phyloP scores from a whole-genome alignment of 2,113 vertebrate genomes.

The Hepsetus odoe region DNA sequence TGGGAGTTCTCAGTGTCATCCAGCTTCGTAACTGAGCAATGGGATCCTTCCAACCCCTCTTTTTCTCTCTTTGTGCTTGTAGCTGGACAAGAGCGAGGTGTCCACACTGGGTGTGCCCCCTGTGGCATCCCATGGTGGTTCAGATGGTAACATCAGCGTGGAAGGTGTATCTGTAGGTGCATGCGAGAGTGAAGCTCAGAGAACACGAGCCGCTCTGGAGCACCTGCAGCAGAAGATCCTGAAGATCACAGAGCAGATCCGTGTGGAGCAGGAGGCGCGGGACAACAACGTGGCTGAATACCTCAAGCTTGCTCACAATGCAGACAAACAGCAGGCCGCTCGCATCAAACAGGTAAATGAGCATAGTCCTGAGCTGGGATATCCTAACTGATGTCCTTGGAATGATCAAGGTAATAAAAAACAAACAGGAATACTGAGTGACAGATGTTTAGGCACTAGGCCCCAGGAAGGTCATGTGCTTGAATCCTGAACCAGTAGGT shows the following conservation, averaged over 20 bases:
- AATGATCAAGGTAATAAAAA: no score
- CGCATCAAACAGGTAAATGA: conserved; percentile 86
- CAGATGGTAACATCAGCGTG: conserved; percentile 87
- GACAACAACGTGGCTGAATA: conserved; percentile 98
- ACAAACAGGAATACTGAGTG: no score
- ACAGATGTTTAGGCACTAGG: no score
- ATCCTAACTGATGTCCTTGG: no score
- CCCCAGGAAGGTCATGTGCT: no score
- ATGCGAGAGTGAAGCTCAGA: conserved; percentile 81
- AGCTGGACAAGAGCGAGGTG: conserved; percentile 95
- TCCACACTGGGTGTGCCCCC: conserved; percentile 79
- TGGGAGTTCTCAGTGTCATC: no score
- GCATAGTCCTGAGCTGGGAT: no score
- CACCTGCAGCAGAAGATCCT: conserved; percentile 98
- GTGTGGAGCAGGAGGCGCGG: conserved; percentile 95
- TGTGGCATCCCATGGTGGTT: conserved; percentile 81
- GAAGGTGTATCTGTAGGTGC: conserved; percentile 65
- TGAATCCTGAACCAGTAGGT: no score
- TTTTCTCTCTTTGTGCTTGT: conserved; percentile 19
- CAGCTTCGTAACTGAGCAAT: not conserved
- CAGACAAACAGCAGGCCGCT: conserved; percentile 93
- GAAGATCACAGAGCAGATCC: conserved; percentile 98
- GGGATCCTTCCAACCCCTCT: not conserved
- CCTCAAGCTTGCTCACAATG: conserved; percentile 96
- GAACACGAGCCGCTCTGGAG: conserved; percentile 90